Conservation (phyloP, 1,140 invertebrate species). For the Drosophila aff. region DNA sequence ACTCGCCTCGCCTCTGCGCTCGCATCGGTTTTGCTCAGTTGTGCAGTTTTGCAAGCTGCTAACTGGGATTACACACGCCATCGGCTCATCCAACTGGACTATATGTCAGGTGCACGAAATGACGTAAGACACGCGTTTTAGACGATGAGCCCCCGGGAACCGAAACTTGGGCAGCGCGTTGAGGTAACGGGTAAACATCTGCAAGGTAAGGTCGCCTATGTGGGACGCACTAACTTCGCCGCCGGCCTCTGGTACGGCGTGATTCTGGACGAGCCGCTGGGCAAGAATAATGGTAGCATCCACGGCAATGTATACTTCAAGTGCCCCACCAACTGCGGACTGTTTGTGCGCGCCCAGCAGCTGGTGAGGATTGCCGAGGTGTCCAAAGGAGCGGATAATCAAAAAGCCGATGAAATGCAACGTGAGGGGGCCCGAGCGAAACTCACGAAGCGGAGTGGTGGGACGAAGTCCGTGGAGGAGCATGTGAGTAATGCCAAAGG, state of each 20-base stretch:
- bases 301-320: slow-evolving; percentile 93
- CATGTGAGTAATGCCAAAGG: slow-evolving; percentile 46
- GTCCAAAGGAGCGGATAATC: slow-evolving; percentile 21
- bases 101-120: slow-evolving; percentile 51
- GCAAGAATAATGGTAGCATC: slow-evolving; percentile 96
- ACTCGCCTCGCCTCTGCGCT: slow-evolving; percentile 23
- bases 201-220: slow-evolving; percentile 92
- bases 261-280: slow-evolving; percentile 94
- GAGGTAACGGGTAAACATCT: slow-evolving; percentile 92
- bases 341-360: slow-evolving; percentile 93
- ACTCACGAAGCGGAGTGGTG: slow-evolving; percentile 28
- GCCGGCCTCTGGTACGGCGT: slow-evolving; percentile 96
- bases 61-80: slow-evolving; percentile 56
- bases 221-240: slow-evolving; percentile 93
- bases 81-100: slow-evolving; percentile 45
- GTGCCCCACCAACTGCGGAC: slow-evolving; percentile 93
- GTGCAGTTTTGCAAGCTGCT: slow-evolving; percentile 50
- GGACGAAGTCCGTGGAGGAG: slow-evolving; percentile 45
- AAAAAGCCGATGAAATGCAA: slow-evolving; percentile 53
- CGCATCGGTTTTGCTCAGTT: slow-evolving; percentile 61
- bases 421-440: slow-evolving; percentile 42
- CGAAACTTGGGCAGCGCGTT: slow-evolving; percentile 91
- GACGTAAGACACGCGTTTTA: slow-evolving; percentile 61
- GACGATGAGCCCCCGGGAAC: slow-evolving; percentile 78
- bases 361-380: slow-evolving; percentile 88